Evolutionary conservation across 2,797 vertebrate species (phyloP).

Genomic region (Hapalemur alaotrensis): DNA sequence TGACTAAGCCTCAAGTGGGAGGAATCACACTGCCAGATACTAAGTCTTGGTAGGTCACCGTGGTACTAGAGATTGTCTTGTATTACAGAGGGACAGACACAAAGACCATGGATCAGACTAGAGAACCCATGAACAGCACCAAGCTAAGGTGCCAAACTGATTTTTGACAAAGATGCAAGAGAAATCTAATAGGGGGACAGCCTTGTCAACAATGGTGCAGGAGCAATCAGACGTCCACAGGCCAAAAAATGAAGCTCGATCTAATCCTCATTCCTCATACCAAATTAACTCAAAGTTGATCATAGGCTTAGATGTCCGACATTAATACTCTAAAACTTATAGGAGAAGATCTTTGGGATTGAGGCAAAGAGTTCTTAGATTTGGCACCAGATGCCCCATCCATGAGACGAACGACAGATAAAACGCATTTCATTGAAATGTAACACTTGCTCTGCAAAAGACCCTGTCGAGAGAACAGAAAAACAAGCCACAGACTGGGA

Average conservation of each 20-base stretch:
- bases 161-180: neutral
- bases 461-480: neutral
- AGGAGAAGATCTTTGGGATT: neutral
- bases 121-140: neutral
- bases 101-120: too few species aligned
- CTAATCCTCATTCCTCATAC: neutral
- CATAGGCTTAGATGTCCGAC: neutral
- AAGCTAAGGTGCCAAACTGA: neutral
- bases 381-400: neutral
- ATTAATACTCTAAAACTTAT: neutral
- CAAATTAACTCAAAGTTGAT: neutral
- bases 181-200: neutral
- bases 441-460: neutral
- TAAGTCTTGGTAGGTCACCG: rapidly evolving
- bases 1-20: neutral
- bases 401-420: neutral
- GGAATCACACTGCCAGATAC: neutral
- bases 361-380: neutral
- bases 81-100: neutral
- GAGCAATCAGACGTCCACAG: too few species aligned
- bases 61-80: neutral
- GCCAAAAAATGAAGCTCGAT: neutral
- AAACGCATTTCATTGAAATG: neutral
- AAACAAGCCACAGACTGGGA: too few species aligned
- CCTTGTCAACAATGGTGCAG: neutral